phyloP scores from a whole-genome alignment of 2,888 invertebrate species.

The Mythimna loreyi region DNA sequence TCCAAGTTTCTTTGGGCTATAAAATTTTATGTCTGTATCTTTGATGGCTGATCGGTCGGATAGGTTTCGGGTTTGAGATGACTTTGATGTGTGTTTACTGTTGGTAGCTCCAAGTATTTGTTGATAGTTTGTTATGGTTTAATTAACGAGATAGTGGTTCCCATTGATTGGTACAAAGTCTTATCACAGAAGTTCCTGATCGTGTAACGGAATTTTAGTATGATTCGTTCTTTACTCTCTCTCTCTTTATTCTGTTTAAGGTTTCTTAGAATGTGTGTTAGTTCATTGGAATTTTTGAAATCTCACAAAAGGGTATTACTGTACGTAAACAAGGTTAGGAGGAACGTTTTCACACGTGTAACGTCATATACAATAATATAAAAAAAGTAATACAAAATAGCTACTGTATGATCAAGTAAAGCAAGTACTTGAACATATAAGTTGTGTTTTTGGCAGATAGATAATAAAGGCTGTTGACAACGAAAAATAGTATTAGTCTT shows the following conservation, averaged over 20 bases:
- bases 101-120: slow-evolving; percentile 40
- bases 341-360: not conserved
- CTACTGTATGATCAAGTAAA: not conserved
- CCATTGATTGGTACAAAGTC: slow-evolving; percentile 22
- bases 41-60: slow-evolving; percentile 71
- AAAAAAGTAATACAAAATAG: too few species aligned
- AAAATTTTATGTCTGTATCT: slow-evolving; percentile 81
- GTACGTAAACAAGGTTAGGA: not conserved
- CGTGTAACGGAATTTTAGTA: not conserved
- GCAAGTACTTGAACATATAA: not conserved
- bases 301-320: not conserved
- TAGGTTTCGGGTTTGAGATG: slow-evolving; percentile 52
- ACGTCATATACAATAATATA: too few species aligned
- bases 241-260: not conserved
- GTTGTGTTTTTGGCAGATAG: not conserved
- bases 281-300: not conserved
- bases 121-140: slow-evolving; percentile 53
- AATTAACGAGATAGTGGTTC: slow-evolving; percentile 22
- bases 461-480: too few species aligned
- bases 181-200: slow-evolving; percentile 2
- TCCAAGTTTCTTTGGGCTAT: slow-evolving; percentile 71
- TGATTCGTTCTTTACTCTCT: not conserved
- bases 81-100: slow-evolving; percentile 45
- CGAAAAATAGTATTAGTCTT: too few species aligned
- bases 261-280: not conserved